Percentiles rank a stretch among this genome's conserved stretches.
These are phyloP conservation scores for Andrena cerasifolii DNA, from an alignment of 1,140 invertebrate genomes.

Conservation along the genomic window DNA sequence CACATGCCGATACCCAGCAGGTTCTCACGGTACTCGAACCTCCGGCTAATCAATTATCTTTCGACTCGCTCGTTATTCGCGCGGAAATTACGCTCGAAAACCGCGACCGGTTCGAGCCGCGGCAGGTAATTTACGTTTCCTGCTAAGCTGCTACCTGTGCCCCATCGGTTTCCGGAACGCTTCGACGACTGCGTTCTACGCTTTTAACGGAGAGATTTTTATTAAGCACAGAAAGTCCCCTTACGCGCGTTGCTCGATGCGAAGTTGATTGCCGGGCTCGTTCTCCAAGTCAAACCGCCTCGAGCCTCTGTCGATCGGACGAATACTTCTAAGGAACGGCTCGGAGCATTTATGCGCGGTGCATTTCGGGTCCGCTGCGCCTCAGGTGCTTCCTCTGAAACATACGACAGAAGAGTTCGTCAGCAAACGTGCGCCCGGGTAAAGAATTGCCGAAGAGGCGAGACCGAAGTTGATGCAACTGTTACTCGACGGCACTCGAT, in stretches of 20 bases:
- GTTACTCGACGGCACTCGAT: not conserved
- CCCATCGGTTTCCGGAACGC: constrained; percentile 18
- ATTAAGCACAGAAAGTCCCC: not conserved
- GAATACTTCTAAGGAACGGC: not conserved
- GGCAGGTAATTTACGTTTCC: constrained; percentile 37
- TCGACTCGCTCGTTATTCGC: not conserved
- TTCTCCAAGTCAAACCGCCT: constrained; percentile 61
- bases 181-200: no score
- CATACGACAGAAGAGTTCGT: not conserved
- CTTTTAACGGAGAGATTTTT: not conserved
- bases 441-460: no score
- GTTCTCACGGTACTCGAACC: constrained; percentile 23
- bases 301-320: constrained; percentile 13
- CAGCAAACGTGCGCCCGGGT: not conserved
- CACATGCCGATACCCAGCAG: not conserved
- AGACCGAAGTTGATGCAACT: no score
- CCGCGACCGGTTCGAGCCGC: constrained; percentile 19
- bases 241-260: constrained; percentile 21
- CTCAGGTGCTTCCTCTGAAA: constrained; percentile 22
- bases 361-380: not conserved
- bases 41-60: constrained; percentile 32
- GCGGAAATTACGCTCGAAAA: constrained; percentile 15
- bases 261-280: constrained; percentile 9
- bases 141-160: constrained; percentile 22
- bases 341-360: constrained; percentile 25